A percentile compares a stretch with the other conserved stretches of the same genome.
Conservation (phyloP, 1,140 invertebrate species). For the Pseudomyrmex concolor region DNA sequence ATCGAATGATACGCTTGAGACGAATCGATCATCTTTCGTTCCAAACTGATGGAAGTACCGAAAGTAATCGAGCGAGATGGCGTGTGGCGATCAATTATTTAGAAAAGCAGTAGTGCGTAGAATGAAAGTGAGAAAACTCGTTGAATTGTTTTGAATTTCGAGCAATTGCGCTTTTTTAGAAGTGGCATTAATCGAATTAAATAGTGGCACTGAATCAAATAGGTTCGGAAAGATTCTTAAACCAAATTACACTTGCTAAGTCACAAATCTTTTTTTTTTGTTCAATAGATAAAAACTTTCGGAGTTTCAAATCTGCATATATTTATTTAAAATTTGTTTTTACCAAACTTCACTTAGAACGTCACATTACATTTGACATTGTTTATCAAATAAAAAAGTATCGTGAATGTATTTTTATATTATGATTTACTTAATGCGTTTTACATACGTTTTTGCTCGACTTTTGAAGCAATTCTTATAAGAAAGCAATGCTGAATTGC, state of each 20-base stretch:
- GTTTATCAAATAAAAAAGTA: too few species aligned
- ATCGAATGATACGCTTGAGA: conserved; percentile 33
- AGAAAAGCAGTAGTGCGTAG: conserved; percentile 24
- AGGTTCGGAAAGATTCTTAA: too few species aligned
- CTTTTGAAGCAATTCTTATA: conserved; percentile 54
- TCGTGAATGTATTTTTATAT: conserved; percentile 5
- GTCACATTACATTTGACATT: too few species aligned
- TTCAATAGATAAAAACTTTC: too few species aligned
- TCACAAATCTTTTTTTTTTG: too few species aligned
- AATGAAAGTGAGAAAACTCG: conserved; percentile 20
- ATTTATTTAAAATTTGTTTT: too few species aligned
- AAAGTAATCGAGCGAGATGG: conserved; percentile 46
- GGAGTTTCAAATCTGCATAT: too few species aligned
- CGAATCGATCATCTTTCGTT: conserved; percentile 32
- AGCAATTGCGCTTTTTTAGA: conserved; percentile 16
- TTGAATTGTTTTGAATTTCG: conserved; percentile 48
- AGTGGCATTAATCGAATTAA: not conserved
- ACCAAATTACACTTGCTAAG: too few species aligned
- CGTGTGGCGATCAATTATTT: conserved; percentile 10
- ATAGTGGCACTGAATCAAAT: not conserved
- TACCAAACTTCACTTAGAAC: too few species aligned
- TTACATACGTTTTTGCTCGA: conserved; percentile 19
- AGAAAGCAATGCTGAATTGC: conserved; percentile 70
- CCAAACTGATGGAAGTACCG: conserved; percentile 54
- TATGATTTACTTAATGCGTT: not conserved